Evolutionary conservation across 2,113 vertebrate genomes (phyloP).

Genomic region (Verasper variegatus): DNA sequence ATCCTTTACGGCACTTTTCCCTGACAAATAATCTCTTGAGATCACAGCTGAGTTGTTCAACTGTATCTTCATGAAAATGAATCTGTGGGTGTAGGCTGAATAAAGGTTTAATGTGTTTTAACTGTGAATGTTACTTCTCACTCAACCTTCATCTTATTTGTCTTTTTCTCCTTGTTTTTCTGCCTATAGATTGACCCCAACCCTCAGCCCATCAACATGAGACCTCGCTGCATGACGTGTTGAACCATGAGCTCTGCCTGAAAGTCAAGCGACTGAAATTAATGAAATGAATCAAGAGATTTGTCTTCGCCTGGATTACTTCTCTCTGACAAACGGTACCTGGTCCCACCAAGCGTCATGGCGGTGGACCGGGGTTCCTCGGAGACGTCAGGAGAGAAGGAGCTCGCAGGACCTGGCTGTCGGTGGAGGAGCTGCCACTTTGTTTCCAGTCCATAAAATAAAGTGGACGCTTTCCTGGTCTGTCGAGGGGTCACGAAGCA

Average conservation of each 20-base stretch:
- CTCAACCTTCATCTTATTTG: neutral
- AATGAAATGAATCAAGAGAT: constrained; percentile 72
- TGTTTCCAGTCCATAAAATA: constrained; percentile 25
- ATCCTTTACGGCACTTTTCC: neutral
- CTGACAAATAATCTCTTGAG: neutral
- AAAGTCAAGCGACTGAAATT: constrained; percentile 46
- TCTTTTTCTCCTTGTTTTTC: neutral
- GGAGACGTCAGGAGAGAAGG: constrained; percentile 44
- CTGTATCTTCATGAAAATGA: constrained; percentile 4
- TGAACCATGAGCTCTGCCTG: constrained; percentile 76
- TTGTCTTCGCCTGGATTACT: constrained; percentile 75
- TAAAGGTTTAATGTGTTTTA: neutral
- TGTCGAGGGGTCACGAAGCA: constrained; percentile 27
- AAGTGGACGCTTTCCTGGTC: constrained; percentile 54
- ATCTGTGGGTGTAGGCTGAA: constrained; percentile 7
- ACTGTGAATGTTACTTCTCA: neutral
- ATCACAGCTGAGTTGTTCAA: constrained; percentile 8
- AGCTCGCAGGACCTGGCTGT: constrained; percentile 60
- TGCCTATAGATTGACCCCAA: constrained; percentile 91
- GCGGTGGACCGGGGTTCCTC: constrained; percentile 46
- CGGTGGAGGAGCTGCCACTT: constrained; percentile 41
- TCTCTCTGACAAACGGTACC: constrained; percentile 70
- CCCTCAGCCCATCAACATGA: constrained; percentile 79
- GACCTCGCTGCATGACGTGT: constrained; percentile 95
- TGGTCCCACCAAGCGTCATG: constrained; percentile 45